Evolutionary conservation across 2,113 vertebrate genomes (phyloP).

Genomic region (Mirounga angustirostris): DNA sequence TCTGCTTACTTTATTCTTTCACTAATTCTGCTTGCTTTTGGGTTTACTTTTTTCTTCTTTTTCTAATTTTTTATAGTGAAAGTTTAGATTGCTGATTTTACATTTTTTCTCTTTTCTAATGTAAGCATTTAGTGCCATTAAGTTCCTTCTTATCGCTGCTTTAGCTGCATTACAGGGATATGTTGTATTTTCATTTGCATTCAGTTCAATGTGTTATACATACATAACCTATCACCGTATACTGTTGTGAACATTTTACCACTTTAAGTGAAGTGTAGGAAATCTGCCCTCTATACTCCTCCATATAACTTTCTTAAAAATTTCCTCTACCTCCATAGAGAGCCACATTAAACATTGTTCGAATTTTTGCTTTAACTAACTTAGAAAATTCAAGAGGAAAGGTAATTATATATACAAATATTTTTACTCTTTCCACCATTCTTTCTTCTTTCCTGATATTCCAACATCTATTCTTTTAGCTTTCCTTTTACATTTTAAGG

Average conservation of each 20-base stretch:
- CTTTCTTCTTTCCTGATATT: constrained; percentile 46
- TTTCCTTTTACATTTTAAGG: constrained; percentile 37
- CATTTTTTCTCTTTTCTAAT: constrained; percentile 46
- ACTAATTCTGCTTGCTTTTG: constrained; percentile 31
- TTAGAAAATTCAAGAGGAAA: constrained; percentile 50
- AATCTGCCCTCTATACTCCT: background rate
- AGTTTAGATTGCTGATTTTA: constrained; percentile 25
- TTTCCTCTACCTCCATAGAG: constrained; percentile 18
- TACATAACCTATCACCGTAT: background rate
- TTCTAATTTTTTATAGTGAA: background rate
- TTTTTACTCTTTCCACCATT: background rate
- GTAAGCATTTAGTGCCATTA: constrained; percentile 39
- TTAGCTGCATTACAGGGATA: constrained; percentile 24
- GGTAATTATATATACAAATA: background rate
- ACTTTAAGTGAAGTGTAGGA: background rate
- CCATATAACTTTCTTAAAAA: constrained; percentile 17
- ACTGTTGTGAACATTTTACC: constrained; percentile 56
- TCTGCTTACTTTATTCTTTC: constrained; percentile 15
- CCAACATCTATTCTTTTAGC: background rate
- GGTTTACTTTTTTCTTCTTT: background rate
- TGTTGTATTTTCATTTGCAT: constrained; percentile 31
- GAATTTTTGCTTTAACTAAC: constrained; percentile 52
- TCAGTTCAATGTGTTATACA: background rate
- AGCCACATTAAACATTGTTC: background rate
- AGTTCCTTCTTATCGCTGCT: background rate